Conservation (phyloP, 2,113 vertebrate species). For the Ceyx margarethae region DNA sequence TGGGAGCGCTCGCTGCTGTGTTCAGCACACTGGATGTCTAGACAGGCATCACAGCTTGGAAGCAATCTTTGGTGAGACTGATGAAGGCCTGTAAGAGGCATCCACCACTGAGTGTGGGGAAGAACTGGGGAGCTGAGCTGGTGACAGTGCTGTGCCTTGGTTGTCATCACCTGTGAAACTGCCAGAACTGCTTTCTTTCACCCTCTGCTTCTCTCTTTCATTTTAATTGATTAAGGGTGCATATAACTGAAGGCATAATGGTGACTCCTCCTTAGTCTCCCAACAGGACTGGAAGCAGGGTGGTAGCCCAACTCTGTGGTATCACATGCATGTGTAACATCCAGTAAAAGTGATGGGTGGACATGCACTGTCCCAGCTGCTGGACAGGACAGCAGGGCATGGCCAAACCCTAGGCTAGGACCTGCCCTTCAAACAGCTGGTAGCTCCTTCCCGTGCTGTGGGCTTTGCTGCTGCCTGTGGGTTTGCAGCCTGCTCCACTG, state of each 20-base stretch:
- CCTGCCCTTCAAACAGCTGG: background rate
- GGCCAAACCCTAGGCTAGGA: background rate
- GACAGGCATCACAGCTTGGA: background rate
- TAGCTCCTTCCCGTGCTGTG: background rate
- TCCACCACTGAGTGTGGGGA: background rate
- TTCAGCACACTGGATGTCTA: background rate
- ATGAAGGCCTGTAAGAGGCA: background rate
- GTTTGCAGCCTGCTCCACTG: background rate
- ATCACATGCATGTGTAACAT: accelerated
- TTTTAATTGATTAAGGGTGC: background rate
- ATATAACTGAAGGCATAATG: accelerated
- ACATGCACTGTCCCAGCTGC: accelerated
- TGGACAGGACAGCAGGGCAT: background rate
- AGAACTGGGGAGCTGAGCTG: background rate
- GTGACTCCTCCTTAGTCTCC: background rate
- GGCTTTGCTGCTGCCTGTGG: background rate
- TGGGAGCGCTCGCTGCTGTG: background rate
- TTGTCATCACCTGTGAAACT: background rate
- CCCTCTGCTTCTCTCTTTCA: background rate
- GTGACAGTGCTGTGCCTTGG: background rate
- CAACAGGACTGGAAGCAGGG: background rate
- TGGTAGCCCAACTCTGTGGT: background rate
- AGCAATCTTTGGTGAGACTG: accelerated
- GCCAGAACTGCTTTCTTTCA: background rate
- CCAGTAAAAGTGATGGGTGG: background rate